Base-by-base conservation (phyloP, 2,888 invertebrate species). In the Pyrochroa serraticornis region DNA sequence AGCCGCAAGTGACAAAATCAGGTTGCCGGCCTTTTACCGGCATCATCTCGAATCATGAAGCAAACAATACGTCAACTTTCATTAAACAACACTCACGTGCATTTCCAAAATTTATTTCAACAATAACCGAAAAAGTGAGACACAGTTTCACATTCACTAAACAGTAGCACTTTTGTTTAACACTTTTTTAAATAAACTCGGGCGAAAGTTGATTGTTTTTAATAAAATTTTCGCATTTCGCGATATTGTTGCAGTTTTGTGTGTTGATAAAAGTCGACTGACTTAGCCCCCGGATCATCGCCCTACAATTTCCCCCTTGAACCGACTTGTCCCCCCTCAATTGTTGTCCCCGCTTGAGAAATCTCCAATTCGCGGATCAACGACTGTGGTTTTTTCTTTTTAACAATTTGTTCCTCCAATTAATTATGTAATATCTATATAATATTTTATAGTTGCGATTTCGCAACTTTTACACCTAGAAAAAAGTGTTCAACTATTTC, bases 121-220 rank as follows among this genome's bases (percentile, higher is more conserved):
- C n/a, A 34, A 34, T 46, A 14, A 39, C n/a, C 32, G 37, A 33
- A 54, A 46, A 47, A 54, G 47, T 12, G 39, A 33, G 39, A 41
- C 34, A 46, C 41, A 13, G 33, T 37, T 54, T 46, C 53, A 54
- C 53, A 32, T 54, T 54, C 53, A 54, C 53, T 54, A 46, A 22
- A n/a, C 33, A 32, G 30, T 32, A 41, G 46, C 42, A 54, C 41
- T 54, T 37, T 50, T 22, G 22, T 22, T 5, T 3, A 22, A 22
- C 22, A 50, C 30, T 53, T 45, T 46, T 51, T n/a, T 32, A 39
- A 39, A 39, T 22, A 32, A 51, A 54, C 13, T 33, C 22, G 41
- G 35, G 47, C 41, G 47, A 54, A 54, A 54, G 53, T 41, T 43
- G 14, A n/a, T 12, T 43, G 47, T 41, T 54, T 48, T 34, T 45